Percentiles rank a stretch among this genome's conserved stretches.
These are phyloP conservation scores for Tryphoninae sp. DNA, from an alignment of 2,888 invertebrate genomes.

Conservation along the genomic window DNA sequence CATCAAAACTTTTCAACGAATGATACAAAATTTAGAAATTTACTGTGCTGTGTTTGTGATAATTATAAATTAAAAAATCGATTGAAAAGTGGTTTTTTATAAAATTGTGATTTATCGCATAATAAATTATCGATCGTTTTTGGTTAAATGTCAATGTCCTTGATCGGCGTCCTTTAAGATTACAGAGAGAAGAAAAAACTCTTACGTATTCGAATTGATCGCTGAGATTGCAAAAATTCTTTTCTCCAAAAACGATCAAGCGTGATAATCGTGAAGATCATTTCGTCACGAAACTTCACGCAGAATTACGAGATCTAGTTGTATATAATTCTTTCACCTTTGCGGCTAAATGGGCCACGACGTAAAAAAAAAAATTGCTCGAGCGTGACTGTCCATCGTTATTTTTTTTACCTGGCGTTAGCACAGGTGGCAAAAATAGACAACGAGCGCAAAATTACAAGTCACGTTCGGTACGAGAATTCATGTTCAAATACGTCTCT, in stretches of 20 bases:
- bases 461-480: conserved; percentile 36
- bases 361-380: conserved; percentile 12
- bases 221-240: neutral
- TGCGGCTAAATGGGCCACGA: neutral
- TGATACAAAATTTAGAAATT: too few species aligned
- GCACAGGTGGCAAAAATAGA: conserved; percentile 43
- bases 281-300: conserved; percentile 3
- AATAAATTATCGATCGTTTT: too few species aligned
- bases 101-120: too few species aligned
- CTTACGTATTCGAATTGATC: neutral
- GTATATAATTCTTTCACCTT: neutral
- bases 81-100: too few species aligned
- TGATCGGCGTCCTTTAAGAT: too few species aligned
- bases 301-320: neutral
- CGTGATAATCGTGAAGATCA: neutral
- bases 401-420: conserved; percentile 44
- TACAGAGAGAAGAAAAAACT: neutral
- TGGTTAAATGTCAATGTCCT: too few species aligned
- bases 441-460: conserved; percentile 36
- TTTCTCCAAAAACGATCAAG: neutral
- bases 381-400: conserved; percentile 5
- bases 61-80: too few species aligned
- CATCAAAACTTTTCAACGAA: too few species aligned
- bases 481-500: neutral
- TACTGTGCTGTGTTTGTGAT: too few species aligned